Conservation (phyloP, 2,888 invertebrate species). For the Synergus umbraculus region DNA sequence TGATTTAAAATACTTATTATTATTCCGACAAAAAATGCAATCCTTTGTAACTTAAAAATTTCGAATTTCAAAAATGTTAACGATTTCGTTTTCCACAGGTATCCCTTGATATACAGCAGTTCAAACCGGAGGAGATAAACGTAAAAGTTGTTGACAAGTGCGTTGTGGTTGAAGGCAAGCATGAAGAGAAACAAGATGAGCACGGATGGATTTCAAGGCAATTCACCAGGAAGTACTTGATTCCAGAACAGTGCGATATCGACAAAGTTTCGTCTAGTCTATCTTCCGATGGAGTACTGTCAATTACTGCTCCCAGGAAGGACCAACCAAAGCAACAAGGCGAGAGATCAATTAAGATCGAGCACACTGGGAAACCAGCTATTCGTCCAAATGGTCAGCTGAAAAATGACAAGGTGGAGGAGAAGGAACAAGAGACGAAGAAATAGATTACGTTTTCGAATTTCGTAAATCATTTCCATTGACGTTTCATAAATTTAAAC, state of each 20-base stretch:
- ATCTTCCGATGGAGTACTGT: slow-evolving; percentile 90
- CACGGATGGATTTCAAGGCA: slow-evolving; percentile 80
- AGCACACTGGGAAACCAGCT: slow-evolving; percentile 69
- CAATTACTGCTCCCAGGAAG: slow-evolving; percentile 85
- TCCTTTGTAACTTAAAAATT: not conserved
- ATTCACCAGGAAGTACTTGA: slow-evolving; percentile 76
- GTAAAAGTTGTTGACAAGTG: slow-evolving; percentile 85
- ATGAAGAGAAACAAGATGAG: slow-evolving; percentile 91
- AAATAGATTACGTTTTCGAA: not conserved
- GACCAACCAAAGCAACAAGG: slow-evolving; percentile 59
- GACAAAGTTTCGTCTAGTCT: slow-evolving; percentile 86
- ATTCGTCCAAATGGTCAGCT: slow-evolving; percentile 40
- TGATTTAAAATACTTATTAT: too few species aligned
- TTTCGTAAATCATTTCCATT: too few species aligned
- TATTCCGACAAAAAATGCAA: too few species aligned
- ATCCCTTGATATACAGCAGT: slow-evolving; percentile 87
- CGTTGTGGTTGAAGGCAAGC: slow-evolving; percentile 87
- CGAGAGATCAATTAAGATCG: slow-evolving; percentile 66
- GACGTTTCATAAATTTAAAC: too few species aligned
- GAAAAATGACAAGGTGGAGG: not conserved
- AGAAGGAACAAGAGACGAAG: too few species aligned
- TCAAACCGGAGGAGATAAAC: slow-evolving; percentile 76
- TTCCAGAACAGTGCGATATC: slow-evolving; percentile 81
- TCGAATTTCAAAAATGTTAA: not conserved
- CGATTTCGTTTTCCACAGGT: not conserved